A percentile compares a stretch with the other conserved stretches of the same genome.
phyloP scores from a whole-genome alignment of 2,113 vertebrate species.

The Odontesthes bonariensis region DNA sequence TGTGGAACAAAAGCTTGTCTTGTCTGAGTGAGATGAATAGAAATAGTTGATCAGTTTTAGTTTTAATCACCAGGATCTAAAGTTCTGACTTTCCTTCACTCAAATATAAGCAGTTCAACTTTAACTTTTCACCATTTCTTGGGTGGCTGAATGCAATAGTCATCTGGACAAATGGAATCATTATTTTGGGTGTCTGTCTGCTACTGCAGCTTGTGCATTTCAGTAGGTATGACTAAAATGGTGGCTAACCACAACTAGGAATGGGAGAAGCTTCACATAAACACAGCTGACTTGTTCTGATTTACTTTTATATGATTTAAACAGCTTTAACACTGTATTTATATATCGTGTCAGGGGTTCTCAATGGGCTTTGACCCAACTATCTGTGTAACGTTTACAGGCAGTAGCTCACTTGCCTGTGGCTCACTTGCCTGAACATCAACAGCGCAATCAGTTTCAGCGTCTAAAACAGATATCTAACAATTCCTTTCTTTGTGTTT shows the following conservation, averaged over 20 bases:
- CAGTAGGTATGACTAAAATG: constrained; percentile 70
- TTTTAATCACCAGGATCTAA: background rate
- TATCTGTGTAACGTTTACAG: constrained; percentile 12
- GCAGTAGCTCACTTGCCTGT: background rate
- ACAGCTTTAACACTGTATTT: constrained; percentile 42
- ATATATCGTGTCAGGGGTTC: constrained; percentile 43
- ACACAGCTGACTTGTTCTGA: constrained; percentile 59
- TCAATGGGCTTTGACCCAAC: constrained; percentile 31
- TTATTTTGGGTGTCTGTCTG: constrained; percentile 63
- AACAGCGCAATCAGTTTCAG: background rate
- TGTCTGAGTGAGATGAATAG: background rate
- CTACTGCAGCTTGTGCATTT: constrained; percentile 47
- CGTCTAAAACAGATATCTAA: background rate
- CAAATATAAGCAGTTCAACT: constrained; percentile 10
- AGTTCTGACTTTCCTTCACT: constrained; percentile 16
- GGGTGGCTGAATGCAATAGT: constrained; percentile 48
- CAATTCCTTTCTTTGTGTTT: background rate
- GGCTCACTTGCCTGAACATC: background rate
- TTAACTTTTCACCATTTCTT: constrained; percentile 29
- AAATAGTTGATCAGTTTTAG: constrained; percentile 23
- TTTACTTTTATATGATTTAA: constrained; percentile 49
- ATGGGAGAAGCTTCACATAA: constrained; percentile 60
- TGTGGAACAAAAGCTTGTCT: constrained; percentile 19
- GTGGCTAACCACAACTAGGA: constrained; percentile 70
- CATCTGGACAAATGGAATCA: constrained; percentile 61